Percentiles rank a stretch among this genome's conserved stretches.
Conservation (phyloP, 1,140 invertebrate genomes). For the Callitettix versicolor region DNA sequence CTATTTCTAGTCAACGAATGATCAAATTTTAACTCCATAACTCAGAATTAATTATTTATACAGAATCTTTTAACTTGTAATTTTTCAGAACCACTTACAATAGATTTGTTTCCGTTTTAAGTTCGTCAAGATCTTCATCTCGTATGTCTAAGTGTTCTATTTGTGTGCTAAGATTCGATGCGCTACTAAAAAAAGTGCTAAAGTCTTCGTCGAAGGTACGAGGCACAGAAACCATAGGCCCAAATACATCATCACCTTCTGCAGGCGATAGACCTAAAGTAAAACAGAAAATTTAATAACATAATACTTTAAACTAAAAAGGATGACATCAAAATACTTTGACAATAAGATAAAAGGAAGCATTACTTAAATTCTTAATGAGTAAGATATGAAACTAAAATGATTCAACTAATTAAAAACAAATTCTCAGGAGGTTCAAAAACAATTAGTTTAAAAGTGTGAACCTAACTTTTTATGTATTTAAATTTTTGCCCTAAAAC, state of each 20-base stretch:
- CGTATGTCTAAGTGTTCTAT: conserved; percentile 37
- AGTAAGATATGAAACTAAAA: neutral
- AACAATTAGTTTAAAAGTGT: too few relatives aligned
- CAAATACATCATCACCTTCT: conserved; percentile 28
- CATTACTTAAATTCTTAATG: neutral
- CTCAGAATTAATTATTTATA: too few relatives aligned
- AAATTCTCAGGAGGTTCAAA: too few relatives aligned
- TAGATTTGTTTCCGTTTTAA: neutral
- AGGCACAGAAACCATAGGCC: conserved; percentile 45
- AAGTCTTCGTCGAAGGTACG: conserved; percentile 56
- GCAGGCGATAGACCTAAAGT: conserved; percentile 9
- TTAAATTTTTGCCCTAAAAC: too few relatives aligned
- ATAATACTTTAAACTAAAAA: too few relatives aligned
- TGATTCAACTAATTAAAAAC: too few relatives aligned
- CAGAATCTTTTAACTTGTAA: too few relatives aligned
- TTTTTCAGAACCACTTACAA: too few relatives aligned
- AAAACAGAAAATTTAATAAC: conserved; percentile 8
- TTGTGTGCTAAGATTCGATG: conserved; percentile 20
- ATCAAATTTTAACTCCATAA: too few relatives aligned
- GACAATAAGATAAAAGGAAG: conserved; percentile 14
- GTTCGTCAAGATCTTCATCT: conserved; percentile 45
- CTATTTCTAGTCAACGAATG: too few relatives aligned
- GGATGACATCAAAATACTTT: too few relatives aligned
- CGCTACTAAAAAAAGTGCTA: conserved; percentile 48
- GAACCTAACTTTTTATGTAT: too few relatives aligned